Base-by-base conservation (phyloP, 2,113 vertebrate genomes). In the Scolopax mira region DNA sequence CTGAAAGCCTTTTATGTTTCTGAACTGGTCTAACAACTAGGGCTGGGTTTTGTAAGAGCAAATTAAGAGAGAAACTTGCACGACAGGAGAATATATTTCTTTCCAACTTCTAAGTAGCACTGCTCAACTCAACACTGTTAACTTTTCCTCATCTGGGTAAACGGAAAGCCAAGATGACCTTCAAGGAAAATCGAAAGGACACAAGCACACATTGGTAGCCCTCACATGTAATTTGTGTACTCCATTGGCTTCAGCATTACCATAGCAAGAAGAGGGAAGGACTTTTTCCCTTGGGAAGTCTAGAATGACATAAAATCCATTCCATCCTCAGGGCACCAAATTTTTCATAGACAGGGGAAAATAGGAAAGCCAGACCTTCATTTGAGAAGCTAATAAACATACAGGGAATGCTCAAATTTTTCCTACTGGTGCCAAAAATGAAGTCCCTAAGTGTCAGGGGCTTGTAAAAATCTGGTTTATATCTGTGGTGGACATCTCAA, bases 291-390 rank as follows among this genome's bases (percentile, higher is more conserved):
- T 35, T 27, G 64, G 37, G 82, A 83, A 2, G 11, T 55, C 67
- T 58, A 73, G 35, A 80, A 58, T 54, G 71, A 96, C 27, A 51
- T 35, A 80, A 88, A 94, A 95, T 88, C 88, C 24, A 78, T 90
- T 88, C 30, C 35, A n/a, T 31, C 37, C 74, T 73, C 3, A 4
- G 31, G 67, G 35, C 23, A 85, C 25, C 41, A 73, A 35, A 83
- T 62, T 77, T 82, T 82, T 71, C n/a, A 72, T 1, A 42, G 44
- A 66, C 8, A 61, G 6, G 6, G 16, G 27, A 54, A 93, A 93
- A 91, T 24, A 14, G 6, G 33, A 86, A 80, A 96, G 74, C 8
- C 33, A 80, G 62, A 49, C 16, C 14, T 79, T 82, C 18, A 51
- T 79, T 79, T 89, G 42, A 70, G 85, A 77, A 77, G 7, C 19